Base-by-base conservation (phyloP, 2,113 vertebrate species). In the Sphaerodactylus townsendi region DNA sequence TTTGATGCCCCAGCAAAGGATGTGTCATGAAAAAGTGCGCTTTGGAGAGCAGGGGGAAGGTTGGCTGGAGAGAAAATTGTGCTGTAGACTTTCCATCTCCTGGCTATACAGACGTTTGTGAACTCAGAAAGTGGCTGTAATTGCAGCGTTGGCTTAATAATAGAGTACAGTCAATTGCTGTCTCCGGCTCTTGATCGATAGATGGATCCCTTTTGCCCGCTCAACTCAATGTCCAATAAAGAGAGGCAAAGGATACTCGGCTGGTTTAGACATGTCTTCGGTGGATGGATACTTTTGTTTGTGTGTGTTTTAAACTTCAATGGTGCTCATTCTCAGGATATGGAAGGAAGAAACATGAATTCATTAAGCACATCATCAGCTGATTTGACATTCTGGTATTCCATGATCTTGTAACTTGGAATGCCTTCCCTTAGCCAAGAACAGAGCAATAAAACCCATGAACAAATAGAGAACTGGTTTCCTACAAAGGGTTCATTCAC, bases 151-250 rank as follows among this genome's bases (percentile, higher is more conserved):
- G 35, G 5, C 19, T n/a, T 28, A 65, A 50, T 84, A 84, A 86
- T 33, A 84, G 46, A 78, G 33, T 37, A n/a, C 33, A 86, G 70
- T 72, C 75, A 71, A 77, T 30, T 80, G 53, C 10, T 73, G 15
- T 86, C 84, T 68, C 33, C 8, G 33, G 48, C 53, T 56, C 64
- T 59, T 65, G 30, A 76, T 88, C 75, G 75, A 81, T 23, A 66
- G 19, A 59, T 35, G n/a, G 76, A 85, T 87, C 78, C 28, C 3
- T 79, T 91, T 84, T 83, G 79, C 59, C 78, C 71, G 15, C 81
- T 87, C 73, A 48, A 84, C 78, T 83, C 37, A 35, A 25, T 11
- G 5, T 14, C 50, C 88, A 81, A 83, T 65, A 82, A 86, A 78
- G 19, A 68, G 50, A 77, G 25, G 28, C 5, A 76, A 77, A 80